Evolutionary conservation across 2,113 vertebrate genomes (phyloP), one percentile per base, ranked within the genome.

Genomic region (Semicossyphus pulcher): DNA sequence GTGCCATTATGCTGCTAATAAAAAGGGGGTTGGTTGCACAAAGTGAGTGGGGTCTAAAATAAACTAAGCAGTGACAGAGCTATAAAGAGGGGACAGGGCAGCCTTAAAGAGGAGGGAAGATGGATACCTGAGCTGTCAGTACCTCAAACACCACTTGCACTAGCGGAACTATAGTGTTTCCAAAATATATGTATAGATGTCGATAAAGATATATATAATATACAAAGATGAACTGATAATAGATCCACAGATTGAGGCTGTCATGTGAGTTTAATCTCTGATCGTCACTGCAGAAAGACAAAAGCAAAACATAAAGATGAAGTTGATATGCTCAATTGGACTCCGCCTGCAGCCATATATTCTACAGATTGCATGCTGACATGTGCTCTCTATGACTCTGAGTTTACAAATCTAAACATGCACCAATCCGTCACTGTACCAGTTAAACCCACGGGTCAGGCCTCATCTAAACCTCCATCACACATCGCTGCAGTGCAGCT

Each of bases 1-100:
- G 92, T 89, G 91, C 93, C 89, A 93, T 95, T 95, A 95, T 92
- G 91, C 88, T 74, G 71, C 85, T 90, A 91, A 86, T 72, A 93
- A 91, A 92, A 88, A 86, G 48, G 83, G 90, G 58, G 14, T 18
- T 76, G 77, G 79, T 73, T 76, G 58, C 73, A 62, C 45, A 78
- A 74, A 86, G 75, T 73, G 70, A 63, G 49, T 87, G 83, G 80
- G 85, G 67, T 74, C 81, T 88, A 78, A 81, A 91, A 91, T 83
- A 81, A 91, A 88, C 69, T 81, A 45, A 76, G 64, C 53, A 75
- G 53, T 73, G 78, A 83, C 76, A 82, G 72, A 51, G 54, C 49
- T 29, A 23, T 66, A 79, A 74, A 57, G 52, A 39, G 21, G 47
- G 49, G 74, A 51, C 45, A 65, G 21, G 23, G 56, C 31, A 23